Percentiles rank a stretch among this genome's conserved stretches.
These are phyloP conservation scores for Tetramorium simillimum DNA, from an alignment of 1,140 invertebrate species.

Conservation along the genomic window DNA sequence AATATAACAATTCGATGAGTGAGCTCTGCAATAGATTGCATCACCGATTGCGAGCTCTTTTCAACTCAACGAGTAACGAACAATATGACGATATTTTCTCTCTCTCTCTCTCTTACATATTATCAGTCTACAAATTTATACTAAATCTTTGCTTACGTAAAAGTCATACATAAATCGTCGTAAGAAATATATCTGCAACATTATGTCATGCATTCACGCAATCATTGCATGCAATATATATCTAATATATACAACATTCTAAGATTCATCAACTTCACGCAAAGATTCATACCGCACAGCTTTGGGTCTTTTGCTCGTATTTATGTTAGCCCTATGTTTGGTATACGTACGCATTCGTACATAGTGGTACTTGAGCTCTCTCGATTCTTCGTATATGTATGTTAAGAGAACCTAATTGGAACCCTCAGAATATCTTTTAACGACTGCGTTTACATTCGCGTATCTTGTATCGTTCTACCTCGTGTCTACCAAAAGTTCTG, in stretches of 20 bases:
- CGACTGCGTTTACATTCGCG: slow-evolving; percentile 13
- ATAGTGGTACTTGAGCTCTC: background rate
- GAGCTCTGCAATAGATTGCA: background rate
- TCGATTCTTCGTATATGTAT: slow-evolving; percentile 29
- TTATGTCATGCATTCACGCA: slow-evolving; percentile 77
- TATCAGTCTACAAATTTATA: slow-evolving; percentile 84
- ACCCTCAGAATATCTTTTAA: slow-evolving; percentile 17
- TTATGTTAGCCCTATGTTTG: slow-evolving; percentile 64
- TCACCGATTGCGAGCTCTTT: slow-evolving; percentile 66
- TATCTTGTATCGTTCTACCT: slow-evolving; percentile 45
- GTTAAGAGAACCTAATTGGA: slow-evolving; percentile 45
- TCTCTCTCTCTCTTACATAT: slow-evolving; percentile 78
- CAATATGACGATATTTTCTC: slow-evolving; percentile 73
- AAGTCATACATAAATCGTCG: slow-evolving; percentile 66
- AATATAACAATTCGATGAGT: slow-evolving; percentile 32
- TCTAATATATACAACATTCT: slow-evolving; percentile 76
- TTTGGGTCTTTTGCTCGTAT: slow-evolving; percentile 29
- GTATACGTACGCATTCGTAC: slow-evolving; percentile 54
- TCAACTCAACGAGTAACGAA: slow-evolving; percentile 61
- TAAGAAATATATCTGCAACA: slow-evolving; percentile 75
- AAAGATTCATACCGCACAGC: slow-evolving; percentile 74
- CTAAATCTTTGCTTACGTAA: slow-evolving; percentile 78
- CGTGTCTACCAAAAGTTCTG: slow-evolving; percentile 43
- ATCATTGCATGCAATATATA: slow-evolving; percentile 77
- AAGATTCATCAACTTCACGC: slow-evolving; percentile 70